These are phyloP conservation scores for Drosophila rhopaloa DNA, from an alignment of 1,140 invertebrate genomes.

Conservation along the genomic window DNA sequence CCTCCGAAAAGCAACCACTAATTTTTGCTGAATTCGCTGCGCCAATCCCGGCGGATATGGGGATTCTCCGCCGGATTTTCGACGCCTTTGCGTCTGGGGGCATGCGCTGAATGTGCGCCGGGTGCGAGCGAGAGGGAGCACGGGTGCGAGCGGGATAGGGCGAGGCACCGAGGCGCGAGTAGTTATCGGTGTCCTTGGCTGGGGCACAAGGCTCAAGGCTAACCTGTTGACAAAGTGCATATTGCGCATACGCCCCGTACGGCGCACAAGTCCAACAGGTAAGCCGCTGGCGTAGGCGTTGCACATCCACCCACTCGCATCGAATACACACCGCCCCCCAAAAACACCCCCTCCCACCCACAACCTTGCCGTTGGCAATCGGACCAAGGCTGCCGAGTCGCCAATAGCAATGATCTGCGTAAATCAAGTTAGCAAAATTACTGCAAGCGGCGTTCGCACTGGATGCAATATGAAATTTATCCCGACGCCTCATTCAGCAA, in stretches of 20 bases:
- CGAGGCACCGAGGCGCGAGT: background rate
- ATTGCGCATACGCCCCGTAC: conserved; percentile 72
- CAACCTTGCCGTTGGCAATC: conserved; percentile 7
- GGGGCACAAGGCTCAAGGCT: conserved; percentile 50
- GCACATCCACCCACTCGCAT: background rate
- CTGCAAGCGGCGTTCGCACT: background rate
- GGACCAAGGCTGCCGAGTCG: conserved; percentile 6
- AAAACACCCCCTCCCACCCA: background rate
- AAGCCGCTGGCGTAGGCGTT: conserved; percentile 60
- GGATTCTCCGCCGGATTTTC: conserved; percentile 12
- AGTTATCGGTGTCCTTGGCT: conserved; percentile 7
- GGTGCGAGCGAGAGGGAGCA: conserved; percentile 2
- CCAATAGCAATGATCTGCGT: conserved; percentile 23
- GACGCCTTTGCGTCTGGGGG: conserved; percentile 51
- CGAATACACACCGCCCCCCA: background rate
- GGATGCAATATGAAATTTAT: background rate
- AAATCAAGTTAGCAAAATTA: conserved; percentile 3
- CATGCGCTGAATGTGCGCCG: conserved; percentile 62
- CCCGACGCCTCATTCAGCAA: conserved; percentile 5
- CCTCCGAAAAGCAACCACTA: conserved; percentile 4
- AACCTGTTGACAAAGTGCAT: conserved; percentile 74
- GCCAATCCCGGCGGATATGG: conserved; percentile 28
- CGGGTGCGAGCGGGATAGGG: background rate
- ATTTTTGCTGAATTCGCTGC: conserved; percentile 40
- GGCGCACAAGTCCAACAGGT: conserved; percentile 60